phyloP scores from a whole-genome alignment of 1,140 invertebrate species.

The Papilio dardanus region DNA sequence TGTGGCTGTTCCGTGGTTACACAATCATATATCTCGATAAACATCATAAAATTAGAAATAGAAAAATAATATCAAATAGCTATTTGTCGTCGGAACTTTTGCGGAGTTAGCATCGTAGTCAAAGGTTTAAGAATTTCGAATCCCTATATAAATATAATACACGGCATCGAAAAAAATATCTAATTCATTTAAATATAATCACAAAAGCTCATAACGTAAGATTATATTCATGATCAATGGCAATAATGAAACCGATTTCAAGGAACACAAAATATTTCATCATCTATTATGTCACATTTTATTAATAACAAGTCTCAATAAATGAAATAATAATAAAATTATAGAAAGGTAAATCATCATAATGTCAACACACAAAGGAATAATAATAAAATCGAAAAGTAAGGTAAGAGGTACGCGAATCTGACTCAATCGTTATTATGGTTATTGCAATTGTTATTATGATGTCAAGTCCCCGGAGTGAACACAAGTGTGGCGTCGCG shows the following conservation, averaged over 20 bases:
- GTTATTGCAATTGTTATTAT: slow-evolving; percentile 71
- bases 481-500: slow-evolving; percentile 78
- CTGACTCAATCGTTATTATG: slow-evolving; percentile 69
- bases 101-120: slow-evolving; percentile 60
- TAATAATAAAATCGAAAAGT: slow-evolving; percentile 58
- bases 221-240: slow-evolving; percentile 47
- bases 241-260: slow-evolving; percentile 52
- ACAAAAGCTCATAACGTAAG: slow-evolving; percentile 53
- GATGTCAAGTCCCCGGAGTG: slow-evolving; percentile 70
- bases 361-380: slow-evolving; percentile 75
- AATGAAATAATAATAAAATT: slow-evolving; percentile 63
- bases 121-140: slow-evolving; percentile 53
- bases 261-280: slow-evolving; percentile 57
- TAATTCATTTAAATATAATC: slow-evolving; percentile 41
- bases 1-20: slow-evolving; percentile 74
- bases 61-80: slow-evolving; percentile 82
- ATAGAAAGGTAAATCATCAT: slow-evolving; percentile 57
- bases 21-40: slow-evolving; percentile 76
- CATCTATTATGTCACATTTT: slow-evolving; percentile 72
- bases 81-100: slow-evolving; percentile 75
- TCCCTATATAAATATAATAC: slow-evolving; percentile 40
- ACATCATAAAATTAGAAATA: slow-evolving; percentile 81
- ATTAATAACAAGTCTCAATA: slow-evolving; percentile 65
- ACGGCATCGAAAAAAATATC: slow-evolving; percentile 52
- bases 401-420: slow-evolving; percentile 55